phyloP scores from a whole-genome alignment of 1,140 invertebrate species.

The Cydia pomonella region DNA sequence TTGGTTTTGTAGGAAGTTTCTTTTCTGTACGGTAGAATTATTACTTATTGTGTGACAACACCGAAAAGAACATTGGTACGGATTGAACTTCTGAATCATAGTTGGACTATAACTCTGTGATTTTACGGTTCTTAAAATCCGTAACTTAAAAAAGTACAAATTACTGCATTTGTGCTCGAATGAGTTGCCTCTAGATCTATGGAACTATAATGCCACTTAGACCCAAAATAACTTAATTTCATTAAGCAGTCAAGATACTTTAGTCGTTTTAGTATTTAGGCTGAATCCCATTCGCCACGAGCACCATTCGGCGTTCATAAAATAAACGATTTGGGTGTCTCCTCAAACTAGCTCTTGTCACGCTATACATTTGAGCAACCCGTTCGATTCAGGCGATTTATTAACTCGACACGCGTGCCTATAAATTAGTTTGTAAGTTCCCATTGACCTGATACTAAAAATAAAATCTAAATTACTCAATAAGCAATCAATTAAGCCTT shows the following conservation, averaged over 20 bases:
- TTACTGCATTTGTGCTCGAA: background rate
- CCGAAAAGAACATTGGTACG: no score
- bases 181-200: background rate
- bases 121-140: background rate
- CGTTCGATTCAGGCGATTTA: background rate
- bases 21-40: no score
- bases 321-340: constrained; percentile 16
- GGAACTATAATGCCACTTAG: background rate
- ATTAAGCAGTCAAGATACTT: background rate
- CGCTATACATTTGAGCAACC: background rate
- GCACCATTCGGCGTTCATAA: background rate
- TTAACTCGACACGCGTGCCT: background rate
- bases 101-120: no score
- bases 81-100: no score
- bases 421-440: background rate
- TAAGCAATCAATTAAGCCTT: no score
- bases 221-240: background rate
- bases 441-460: no score
- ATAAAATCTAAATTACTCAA: no score
- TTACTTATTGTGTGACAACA: no score
- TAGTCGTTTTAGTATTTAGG: background rate
- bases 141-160: background rate
- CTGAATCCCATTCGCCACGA: background rate
- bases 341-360: background rate
- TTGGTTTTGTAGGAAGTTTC: no score